phyloP scores from a whole-genome alignment of 2,888 invertebrate genomes.

The Bedellia somnulentella region DNA sequence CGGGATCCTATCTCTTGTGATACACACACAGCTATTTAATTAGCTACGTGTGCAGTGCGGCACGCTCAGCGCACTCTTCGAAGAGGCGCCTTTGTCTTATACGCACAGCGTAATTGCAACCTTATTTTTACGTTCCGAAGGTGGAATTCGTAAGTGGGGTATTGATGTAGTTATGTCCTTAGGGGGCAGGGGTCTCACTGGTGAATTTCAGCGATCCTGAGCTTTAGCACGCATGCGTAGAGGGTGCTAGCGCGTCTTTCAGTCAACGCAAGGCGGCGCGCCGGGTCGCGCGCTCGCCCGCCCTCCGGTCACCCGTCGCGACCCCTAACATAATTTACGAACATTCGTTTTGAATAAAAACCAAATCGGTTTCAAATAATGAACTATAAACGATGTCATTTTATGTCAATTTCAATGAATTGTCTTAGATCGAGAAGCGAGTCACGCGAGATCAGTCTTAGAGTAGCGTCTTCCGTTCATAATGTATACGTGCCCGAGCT shows the following conservation, averaged over 20 bases:
- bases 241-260: constrained; percentile 29
- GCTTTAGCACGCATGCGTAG: constrained; percentile 43
- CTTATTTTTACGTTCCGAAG: too few relatives aligned
- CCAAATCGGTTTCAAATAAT: too few relatives aligned
- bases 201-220: constrained; percentile 53
- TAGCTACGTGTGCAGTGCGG: constrained; percentile 60
- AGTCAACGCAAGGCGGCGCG: constrained; percentile 55
- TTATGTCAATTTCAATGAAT: too few relatives aligned
- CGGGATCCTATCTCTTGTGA: constrained; percentile 38
- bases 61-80: constrained; percentile 38
- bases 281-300: constrained; percentile 60
- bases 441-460: constrained; percentile 19
- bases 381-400: too few relatives aligned
- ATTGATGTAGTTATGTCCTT: too few relatives aligned
- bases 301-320: constrained; percentile 43
- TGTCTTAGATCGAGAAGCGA: too few relatives aligned
- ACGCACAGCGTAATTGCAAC: too few relatives aligned
- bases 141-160: too few relatives aligned
- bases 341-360: too few relatives aligned
- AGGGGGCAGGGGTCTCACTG: too few relatives aligned
- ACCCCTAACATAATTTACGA: too few relatives aligned
- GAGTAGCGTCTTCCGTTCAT: constrained; percentile 41
- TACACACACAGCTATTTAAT: constrained; percentile 53
- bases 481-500: constrained; percentile 19
- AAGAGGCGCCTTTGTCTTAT: constrained; percentile 10